Evolutionary conservation across 1,140 invertebrate species (phyloP), one percentile per base, ranked within the genome.

Genomic region (Drosophila kurseongensis): DNA sequence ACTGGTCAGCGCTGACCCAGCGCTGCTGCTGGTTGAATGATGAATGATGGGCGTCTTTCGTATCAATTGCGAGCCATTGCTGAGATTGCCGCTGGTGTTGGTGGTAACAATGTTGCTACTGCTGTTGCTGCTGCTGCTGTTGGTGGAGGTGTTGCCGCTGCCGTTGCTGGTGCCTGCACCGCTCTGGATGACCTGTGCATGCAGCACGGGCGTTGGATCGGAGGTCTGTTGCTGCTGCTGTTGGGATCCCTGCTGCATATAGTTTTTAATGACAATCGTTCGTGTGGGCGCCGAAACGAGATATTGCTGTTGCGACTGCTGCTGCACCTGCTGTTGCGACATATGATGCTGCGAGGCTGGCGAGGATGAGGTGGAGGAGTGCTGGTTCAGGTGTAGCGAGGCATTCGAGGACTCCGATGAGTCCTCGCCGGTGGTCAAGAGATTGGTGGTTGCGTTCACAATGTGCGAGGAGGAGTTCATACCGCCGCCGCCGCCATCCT

Each of bases 21-120:
- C 40, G 29, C 13, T 35, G 6, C 68, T 71, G 42, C 18, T 80
- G n/a, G 90, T 89, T 14, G 90, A 91, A 55, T 91, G 82, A 40
- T 91, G 82, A 36, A 91, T 91, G 18, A 91, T 91, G 7, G 90
- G 90, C 29, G 90, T 91, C 57, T 91, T 91, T 13, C 90, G 80
- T 62, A 91, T 65, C 74, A 91, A 38, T 38, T 91, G 90, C 13
- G 84, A 67, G 51, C 51, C 57, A 29, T 57, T 76, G 62, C 62
- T 89, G 48, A 63, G 74, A 44, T 44, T 88, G 50, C 57, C 66
- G 38, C 47, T 61, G 40, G 29, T 41, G 44, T 29, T 65, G 73
- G 1, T 16, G 27, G 48, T 14, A 8, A 35, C 29, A 50, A 35
- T 56, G 56, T 13, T 67, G 67, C 27, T 76, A 6, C 48, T 35